Base-by-base conservation (phyloP, 2,113 vertebrate species). In the Recurvirostra avosetta region DNA sequence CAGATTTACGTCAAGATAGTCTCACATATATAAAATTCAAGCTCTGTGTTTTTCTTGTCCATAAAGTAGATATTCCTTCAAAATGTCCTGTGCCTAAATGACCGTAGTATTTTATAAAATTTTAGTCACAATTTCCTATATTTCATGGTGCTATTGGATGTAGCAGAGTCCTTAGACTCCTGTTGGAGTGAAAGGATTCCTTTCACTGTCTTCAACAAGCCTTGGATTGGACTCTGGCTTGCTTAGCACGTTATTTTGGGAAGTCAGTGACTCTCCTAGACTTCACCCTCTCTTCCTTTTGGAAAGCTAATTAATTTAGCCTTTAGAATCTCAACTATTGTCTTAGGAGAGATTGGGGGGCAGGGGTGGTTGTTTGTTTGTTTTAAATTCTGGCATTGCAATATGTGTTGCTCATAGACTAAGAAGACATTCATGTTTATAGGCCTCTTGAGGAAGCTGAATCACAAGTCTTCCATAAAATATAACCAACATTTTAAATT, bases 401-500 rank as follows among this genome's bases (percentile, higher is more conserved):
- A 67, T 86, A 49, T 62, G 40, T 34, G 25, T 91, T 94, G 30
- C 45, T 96, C 4, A 7, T 53, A 76, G 32, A 34, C 90, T 68
- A 77, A 92, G 90, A 97, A 10, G 71, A 76, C 62, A 45, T 29
- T 77, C 16, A 10, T 68, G 49, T 79, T 95, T 93, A 52, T 66
- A 92, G n/a, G 41, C 14, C 79, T 94, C 82, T 91, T 83, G 86
- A 78, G 90, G 92, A 96, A 92, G 93, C 6, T 23, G 75, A 68
- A 86, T 80, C 91, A 74, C 56, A 92, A 89, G 66, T 74, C 85
- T 81, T 93, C 58, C 73, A 36, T 72, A 95, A 95, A 97, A 92
- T 86, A 75, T 80, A 95, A 93, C 77, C 70, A 75, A 23, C 30
- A 58, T 92, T 97, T 95, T 90, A 88, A 92, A 85, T 90, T 93